Base-by-base conservation (phyloP, 2,797 vertebrate species). In the Myotis pilosus region DNA sequence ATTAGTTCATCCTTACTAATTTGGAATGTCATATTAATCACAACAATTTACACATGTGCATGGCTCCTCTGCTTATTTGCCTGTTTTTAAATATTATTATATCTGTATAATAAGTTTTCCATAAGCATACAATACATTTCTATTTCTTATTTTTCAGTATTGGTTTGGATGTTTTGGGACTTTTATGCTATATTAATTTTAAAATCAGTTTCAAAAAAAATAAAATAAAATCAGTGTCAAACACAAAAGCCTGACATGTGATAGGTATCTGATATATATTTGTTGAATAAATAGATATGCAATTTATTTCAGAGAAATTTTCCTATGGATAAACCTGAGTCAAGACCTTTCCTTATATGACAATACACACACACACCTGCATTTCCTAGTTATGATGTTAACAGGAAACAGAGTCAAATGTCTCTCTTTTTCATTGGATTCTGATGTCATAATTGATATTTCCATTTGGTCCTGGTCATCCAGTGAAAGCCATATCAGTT, bases 241-340 rank as follows among this genome's bases (percentile, higher is more conserved):
- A n/a, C 30, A 66, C 53, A 44, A 47, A 47, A 85, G 23, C 19
- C 68, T 90, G 11, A 30, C 11, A 72, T 49, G 30, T 86, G 20
- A 49, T 49, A 91, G 55, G 13, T 91, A 17, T n/a, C 49, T 83
- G 69, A 53, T 60, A 94, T 68, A 11, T 82, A 88, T 23, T 55
- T 71, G 25, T 44, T 51, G 49, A 78, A 87, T 94, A 92, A 86
- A 82, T 4, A 90, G 15, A 64, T 4, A 57, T 6, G 33, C 2
- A 36, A 60, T 76, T 90, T 72, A 85, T 55, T 92, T 92, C 55
- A 94, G 78, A 44, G 36, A 87, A 41, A 53, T 15, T 53, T 90
- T 92, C n/a, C 64, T 89, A 8, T 49, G 19, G 4, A 23, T 72
- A 64, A 90, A 90, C 20, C 36, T 87, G 71, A 93, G 71, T 83